These are phyloP conservation scores for Bombus haemorrhoidalis DNA, from an alignment of 1,140 invertebrate genomes.

Conservation along the genomic window DNA sequence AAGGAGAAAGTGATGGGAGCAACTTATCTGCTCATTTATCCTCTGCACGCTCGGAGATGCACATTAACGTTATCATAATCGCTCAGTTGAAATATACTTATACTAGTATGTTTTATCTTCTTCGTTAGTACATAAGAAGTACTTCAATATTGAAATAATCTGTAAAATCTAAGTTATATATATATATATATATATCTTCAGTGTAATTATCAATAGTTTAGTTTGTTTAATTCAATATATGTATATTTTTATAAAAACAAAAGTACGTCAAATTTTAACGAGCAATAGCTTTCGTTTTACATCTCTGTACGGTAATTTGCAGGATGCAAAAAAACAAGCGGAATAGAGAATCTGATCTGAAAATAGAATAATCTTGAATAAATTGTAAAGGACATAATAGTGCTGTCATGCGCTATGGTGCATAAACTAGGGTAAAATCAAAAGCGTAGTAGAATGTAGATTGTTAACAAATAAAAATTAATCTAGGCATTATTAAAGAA, in stretches of 20 bases:
- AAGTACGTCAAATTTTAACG: not conserved
- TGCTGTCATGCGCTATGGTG: slow-evolving; percentile 26
- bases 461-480: not conserved
- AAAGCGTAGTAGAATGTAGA: not conserved
- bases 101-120: no score
- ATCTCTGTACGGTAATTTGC: not conserved
- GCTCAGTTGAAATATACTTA: not conserved
- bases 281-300: not conserved
- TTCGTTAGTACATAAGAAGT: no score
- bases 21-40: not conserved
- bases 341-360: not conserved
- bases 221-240: not conserved
- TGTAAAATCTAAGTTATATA: no score
- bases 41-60: not conserved
- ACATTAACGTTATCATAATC: not conserved
- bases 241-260: not conserved
- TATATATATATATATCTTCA: no score
- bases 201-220: not conserved
- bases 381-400: slow-evolving; percentile 30
- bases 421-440: slow-evolving; percentile 31
- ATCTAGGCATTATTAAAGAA: not conserved
- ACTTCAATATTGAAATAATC: no score
- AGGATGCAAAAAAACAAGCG: not conserved
- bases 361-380: slow-evolving; percentile 16
- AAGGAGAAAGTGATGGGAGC: not conserved